Conservation (phyloP, 2,888 invertebrate species). For the Lacanobia oleracea region DNA sequence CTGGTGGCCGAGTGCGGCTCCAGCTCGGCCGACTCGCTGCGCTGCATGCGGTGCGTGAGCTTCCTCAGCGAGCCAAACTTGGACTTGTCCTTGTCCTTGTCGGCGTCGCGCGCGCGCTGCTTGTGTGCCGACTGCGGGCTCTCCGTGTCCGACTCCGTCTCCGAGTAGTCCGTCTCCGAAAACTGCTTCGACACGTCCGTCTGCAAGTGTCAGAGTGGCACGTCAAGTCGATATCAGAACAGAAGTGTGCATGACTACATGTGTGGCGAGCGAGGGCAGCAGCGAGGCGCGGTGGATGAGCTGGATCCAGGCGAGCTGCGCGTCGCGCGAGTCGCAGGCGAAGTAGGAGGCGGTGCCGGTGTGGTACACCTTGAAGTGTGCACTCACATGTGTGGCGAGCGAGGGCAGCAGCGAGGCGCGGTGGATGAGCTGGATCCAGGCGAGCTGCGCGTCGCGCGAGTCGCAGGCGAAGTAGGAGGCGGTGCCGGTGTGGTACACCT, state of each 20-base stretch:
- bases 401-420: slow-evolving; percentile 89
- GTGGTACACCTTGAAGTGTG: background rate
- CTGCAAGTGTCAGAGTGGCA: slow-evolving; percentile 56
- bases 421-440: slow-evolving; percentile 92
- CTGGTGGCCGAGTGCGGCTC: slow-evolving; percentile 89
- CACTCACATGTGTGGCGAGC: slow-evolving; percentile 90
- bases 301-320: slow-evolving; percentile 93
- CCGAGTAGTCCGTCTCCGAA: slow-evolving; percentile 92
- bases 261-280: slow-evolving; percentile 84
- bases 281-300: slow-evolving; percentile 90
- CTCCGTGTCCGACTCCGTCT: slow-evolving; percentile 85
- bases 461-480: background rate
- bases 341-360: slow-evolving; percentile 1
- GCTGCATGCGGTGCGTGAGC: slow-evolving; percentile 81
- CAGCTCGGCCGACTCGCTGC: slow-evolving; percentile 85
- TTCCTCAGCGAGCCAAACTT: slow-evolving; percentile 75
- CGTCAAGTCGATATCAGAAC: no score
- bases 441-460: slow-evolving; percentile 92
- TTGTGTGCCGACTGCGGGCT: slow-evolving; percentile 68
- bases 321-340: slow-evolving; percentile 90
- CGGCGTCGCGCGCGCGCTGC: slow-evolving; percentile 61
- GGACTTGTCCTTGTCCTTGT: slow-evolving; percentile 79
- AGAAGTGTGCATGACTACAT: slow-evolving; percentile 85
- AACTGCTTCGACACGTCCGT: slow-evolving; percentile 84
- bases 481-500: background rate